Evolutionary conservation across 1,140 invertebrate species (phyloP).

Genomic region (Ips nitidus): DNA sequence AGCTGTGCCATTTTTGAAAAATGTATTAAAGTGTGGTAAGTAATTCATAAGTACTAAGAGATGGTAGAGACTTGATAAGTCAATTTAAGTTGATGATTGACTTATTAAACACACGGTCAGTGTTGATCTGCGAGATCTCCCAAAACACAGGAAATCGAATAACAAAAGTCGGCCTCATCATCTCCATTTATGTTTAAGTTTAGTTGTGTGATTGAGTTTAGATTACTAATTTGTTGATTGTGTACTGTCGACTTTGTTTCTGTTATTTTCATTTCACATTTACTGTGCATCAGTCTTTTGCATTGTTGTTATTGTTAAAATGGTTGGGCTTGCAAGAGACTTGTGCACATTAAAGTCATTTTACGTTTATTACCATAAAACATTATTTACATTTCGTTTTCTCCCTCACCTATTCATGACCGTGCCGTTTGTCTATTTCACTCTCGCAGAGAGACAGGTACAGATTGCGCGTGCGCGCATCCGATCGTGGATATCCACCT

Average conservation of each 20-base stretch:
- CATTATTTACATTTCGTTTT: conserved; percentile 48
- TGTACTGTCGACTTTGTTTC: conserved; percentile 22
- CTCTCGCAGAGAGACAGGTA: conserved; percentile 84
- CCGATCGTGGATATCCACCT: conserved; percentile 84
- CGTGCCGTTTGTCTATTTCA: conserved; percentile 36
- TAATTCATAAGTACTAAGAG: too few relatives aligned
- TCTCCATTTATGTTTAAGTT: conserved; percentile 38
- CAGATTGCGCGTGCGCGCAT: conserved; percentile 89
- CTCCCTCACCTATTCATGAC: conserved; percentile 45
- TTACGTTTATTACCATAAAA: conserved; percentile 25
- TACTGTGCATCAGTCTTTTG: conserved; percentile 25
- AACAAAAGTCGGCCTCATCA: conserved; percentile 32
- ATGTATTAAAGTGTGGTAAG: too few relatives aligned
- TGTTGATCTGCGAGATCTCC: not conserved
- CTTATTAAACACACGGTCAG: too few relatives aligned
- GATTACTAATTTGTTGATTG: conserved; percentile 34
- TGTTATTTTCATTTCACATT: conserved; percentile 31
- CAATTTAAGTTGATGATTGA: too few relatives aligned
- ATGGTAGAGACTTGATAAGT: too few relatives aligned
- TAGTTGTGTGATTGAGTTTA: conserved; percentile 49
- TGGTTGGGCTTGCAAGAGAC: not conserved
- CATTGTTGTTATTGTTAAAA: conserved; percentile 1
- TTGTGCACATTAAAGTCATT: conserved; percentile 15
- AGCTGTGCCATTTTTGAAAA: too few relatives aligned
- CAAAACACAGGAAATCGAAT: conserved; percentile 33